Evolutionary conservation across 2,888 invertebrate species (phyloP), one percentile per base, ranked within the genome.

Genomic region (Zhuqinia jingwanae): DNA sequence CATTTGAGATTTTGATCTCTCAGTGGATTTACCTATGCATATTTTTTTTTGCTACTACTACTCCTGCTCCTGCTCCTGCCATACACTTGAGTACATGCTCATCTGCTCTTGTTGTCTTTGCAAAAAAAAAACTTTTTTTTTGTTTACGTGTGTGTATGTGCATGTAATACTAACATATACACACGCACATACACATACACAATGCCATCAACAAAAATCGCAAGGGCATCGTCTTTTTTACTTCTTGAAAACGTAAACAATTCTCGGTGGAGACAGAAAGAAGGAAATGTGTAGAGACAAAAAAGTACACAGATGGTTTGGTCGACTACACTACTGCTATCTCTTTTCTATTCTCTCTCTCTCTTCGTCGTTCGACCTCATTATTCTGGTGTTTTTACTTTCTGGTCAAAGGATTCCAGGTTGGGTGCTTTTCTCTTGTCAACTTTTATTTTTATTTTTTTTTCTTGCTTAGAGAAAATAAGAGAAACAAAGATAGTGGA

Each of bases 341-440:
- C 5, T 36, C 5, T 36, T 6, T 8, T 36, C 36, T 8, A 3
- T 36, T 36, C 3, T 36, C 36, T 36, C 36, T 36, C 36, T n/a
- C n/a, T n/a, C n/a, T n/a, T n/a, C n/a, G n/a, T n/a, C n/a, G n/a
- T 36, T 56, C 76, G 76, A 76, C 76, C 76, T 76, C 76, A 56
- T 76, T 76, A 76, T 58, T 76, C 56, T 58, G 13, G 56, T 76
- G 76, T 76, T 76, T 58, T 25, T 76, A n/a, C 53, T 58, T 58
- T 50, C 68, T 75, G 76, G 76, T 58, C 76, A 76, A 76, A 76
- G 58, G 58, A 76, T 76, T 56, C 42, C 76, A 76, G 76, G 56
- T 76, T 58, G 76, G 58, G 25, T 76, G 20, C 56, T 36, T n/a
- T n/a, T 36, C 76, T 42, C 56, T 76, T 76, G 76, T 76, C 76